Evolutionary conservation across 2,113 vertebrate genomes (phyloP), one percentile per base, ranked within the genome.

Genomic region (Zootoca vivipara): DNA sequence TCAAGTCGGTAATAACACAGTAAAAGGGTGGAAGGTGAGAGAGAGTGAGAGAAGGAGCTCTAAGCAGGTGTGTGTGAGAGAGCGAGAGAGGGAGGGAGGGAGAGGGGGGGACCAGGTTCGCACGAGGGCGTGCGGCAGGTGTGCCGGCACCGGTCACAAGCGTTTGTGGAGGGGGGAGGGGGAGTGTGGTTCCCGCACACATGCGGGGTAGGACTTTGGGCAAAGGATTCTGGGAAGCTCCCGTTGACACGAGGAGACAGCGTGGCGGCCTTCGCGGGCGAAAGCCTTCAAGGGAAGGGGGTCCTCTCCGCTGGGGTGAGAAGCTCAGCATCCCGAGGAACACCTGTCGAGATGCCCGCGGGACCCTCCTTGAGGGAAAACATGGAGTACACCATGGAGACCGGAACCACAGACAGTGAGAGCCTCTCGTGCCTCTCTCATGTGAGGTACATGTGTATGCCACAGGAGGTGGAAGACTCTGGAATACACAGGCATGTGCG

Each of bases 191-290:
- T 52, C 80, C 46, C 85, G 38, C 80, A 52, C 78, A 65, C 58
- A 62, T 91, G 91, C 92, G 91, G 89, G 93, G 90, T 91, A 42
- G 85, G 90, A 91, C 93, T 91, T 92, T 91, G 93, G 62, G 22
- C 80, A 35, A 42, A 22, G 56, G 22, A 7, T 35, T 74, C 74
- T 33, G 56, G 80, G 42, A 33, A 22, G 30, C 16, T 79, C 52
- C 15, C 18, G 0, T 18, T 18, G 72, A 26, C 9, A 2, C 26
- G 73, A 83, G 42, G 72, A 83, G 38, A 65, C 13, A 30, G 35
- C 16, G 16, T 4, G 12, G 82, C 65, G 7, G 9, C 42, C 40
- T 77, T 52, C 13, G 20, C 5, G 6, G 24, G 38, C 52, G 28
- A 82, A 80, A 62, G 33, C 33, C 15, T 38, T 8, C 0, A 42